Conservation (phyloP, 2,888 invertebrate genomes). For the Tiphia femorata region DNA sequence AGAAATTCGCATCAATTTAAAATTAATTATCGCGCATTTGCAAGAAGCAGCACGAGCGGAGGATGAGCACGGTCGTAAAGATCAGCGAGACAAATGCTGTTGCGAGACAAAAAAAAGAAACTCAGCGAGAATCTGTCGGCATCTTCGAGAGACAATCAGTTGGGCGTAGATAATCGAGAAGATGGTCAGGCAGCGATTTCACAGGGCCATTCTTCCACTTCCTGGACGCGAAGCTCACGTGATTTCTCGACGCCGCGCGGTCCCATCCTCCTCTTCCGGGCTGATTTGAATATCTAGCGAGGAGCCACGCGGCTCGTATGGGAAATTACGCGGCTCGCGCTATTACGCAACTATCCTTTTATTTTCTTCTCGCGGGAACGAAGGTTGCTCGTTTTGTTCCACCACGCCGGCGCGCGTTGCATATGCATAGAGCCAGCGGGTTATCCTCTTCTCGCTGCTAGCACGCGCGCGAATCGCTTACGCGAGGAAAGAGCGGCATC, state of each 20-base stretch:
- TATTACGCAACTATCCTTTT: constrained; percentile 27
- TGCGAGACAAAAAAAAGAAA: no score
- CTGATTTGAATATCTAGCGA: constrained; percentile 34
- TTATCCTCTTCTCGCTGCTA: no score
- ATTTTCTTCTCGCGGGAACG: constrained; percentile 12
- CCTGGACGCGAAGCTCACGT: constrained; percentile 1
- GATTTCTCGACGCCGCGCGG: constrained; percentile 10
- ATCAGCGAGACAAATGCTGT: no score
- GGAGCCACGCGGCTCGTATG: constrained; percentile 9
- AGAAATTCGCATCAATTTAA: no score
- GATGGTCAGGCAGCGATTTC: background rate
- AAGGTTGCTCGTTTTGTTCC: constrained; percentile 5
- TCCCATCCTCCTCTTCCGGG: constrained; percentile 13
- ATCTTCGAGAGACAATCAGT: background rate
- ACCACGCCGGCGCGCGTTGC: background rate
- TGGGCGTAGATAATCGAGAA: background rate
- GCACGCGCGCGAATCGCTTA: background rate
- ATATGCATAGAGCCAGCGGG: no score
- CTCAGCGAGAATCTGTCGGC: background rate
- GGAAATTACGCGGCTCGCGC: constrained; percentile 14
- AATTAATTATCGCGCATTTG: no score
- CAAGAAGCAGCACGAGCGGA: no score
- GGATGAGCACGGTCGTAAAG: no score
- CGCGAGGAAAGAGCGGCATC: background rate
- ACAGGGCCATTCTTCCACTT: background rate